Conservation (phyloP, 1,140 invertebrate genomes). For the Aplysia californica region DNA sequence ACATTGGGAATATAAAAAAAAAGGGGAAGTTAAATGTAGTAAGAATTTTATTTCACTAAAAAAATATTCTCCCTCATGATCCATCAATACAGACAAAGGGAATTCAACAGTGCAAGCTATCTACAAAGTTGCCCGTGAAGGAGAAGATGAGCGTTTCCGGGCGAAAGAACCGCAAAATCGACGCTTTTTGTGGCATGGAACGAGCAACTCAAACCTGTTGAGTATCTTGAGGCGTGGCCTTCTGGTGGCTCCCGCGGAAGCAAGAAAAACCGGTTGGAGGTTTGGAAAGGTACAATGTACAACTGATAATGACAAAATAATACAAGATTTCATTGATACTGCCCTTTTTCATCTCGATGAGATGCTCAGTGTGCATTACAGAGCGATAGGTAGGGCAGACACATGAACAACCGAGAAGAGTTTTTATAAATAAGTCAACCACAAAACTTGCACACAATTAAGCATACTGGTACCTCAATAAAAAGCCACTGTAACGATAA, state of each 20-base stretch:
- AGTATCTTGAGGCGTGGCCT: slow-evolving; percentile 66
- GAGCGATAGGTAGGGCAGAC: not conserved
- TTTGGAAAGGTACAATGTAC: slow-evolving; percentile 62
- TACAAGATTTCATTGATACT: not conserved
- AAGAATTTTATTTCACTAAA: not conserved
- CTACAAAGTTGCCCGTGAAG: slow-evolving; percentile 53
- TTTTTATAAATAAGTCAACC: not conserved
- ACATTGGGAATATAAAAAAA: too few species aligned
- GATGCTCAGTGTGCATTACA: too few species aligned
- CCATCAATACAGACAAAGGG: not conserved
- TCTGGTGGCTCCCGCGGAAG: slow-evolving; percentile 62
- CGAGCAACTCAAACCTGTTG: slow-evolving; percentile 60
- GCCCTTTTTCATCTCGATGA: not conserved
- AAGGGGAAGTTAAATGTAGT: not conserved
- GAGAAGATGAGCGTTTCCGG: slow-evolving; percentile 48
- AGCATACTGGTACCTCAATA: too few species aligned
- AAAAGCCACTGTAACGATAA: too few species aligned
- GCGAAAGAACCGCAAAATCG: slow-evolving; percentile 49
- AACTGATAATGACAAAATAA: not conserved
- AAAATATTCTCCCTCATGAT: not conserved
- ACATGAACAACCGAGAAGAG: not conserved
- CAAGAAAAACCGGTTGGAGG: slow-evolving; percentile 48
- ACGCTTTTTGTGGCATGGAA: slow-evolving; percentile 69
- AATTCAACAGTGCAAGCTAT: slow-evolving; percentile 56
- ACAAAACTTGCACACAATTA: too few species aligned